Percentiles rank a stretch among this genome's conserved stretches.
Conservation (phyloP, 2,888 invertebrate species). For the Andrena haemorrhoa region DNA sequence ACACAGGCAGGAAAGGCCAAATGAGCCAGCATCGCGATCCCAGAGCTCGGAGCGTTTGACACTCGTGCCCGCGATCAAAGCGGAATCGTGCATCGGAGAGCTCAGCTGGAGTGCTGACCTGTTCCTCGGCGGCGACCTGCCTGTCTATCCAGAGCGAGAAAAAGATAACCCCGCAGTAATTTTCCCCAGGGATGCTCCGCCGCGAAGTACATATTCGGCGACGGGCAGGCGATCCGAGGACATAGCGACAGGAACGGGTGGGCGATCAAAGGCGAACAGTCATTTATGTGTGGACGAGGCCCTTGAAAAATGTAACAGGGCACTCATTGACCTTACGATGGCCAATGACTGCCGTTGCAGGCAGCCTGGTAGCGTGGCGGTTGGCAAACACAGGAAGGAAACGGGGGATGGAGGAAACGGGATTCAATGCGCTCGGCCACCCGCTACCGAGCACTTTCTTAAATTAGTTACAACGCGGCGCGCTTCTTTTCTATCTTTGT, state of each 20-base stretch:
- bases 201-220: too few relatives aligned
- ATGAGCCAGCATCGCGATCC: not conserved
- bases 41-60: slow-evolving; percentile 8
- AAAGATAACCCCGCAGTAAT: too few relatives aligned
- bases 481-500: slow-evolving; percentile 46
- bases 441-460: slow-evolving; percentile 69
- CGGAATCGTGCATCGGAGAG: slow-evolving; percentile 4
- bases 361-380: slow-evolving; percentile 21
- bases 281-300: slow-evolving; percentile 25
- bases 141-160: too few relatives aligned
- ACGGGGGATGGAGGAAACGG: slow-evolving; percentile 38
- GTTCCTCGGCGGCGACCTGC: too few relatives aligned
- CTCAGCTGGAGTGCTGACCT: too few relatives aligned
- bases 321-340: slow-evolving; percentile 69
- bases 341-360: slow-evolving; percentile 43
- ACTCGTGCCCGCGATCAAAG: slow-evolving; percentile 38
- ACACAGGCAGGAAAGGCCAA: slow-evolving; percentile 12
- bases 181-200: too few relatives aligned
- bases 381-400: slow-evolving; percentile 56
- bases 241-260: too few relatives aligned
- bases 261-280: not conserved
- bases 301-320: slow-evolving; percentile 68
- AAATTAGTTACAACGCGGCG: slow-evolving; percentile 69
- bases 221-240: too few relatives aligned
- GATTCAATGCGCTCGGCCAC: slow-evolving; percentile 62